Evolutionary conservation across 1,140 invertebrate species (phyloP).

Genomic region (Chrysoperla carnea): DNA sequence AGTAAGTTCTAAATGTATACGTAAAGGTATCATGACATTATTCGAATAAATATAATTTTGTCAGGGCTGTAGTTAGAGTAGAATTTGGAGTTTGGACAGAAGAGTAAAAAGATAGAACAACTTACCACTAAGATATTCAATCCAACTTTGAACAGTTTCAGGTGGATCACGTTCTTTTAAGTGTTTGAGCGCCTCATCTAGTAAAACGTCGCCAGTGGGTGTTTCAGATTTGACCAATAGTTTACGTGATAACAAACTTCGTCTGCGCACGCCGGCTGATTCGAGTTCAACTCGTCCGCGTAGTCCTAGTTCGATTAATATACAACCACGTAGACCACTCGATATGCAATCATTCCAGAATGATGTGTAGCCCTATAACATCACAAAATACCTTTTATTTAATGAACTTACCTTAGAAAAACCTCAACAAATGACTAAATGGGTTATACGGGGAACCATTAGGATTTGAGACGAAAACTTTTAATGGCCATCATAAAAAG

Average conservation of each 20-base stretch:
- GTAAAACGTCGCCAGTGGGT: constrained; percentile 90
- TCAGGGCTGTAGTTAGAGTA: too few relatives aligned
- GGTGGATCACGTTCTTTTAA: constrained; percentile 94
- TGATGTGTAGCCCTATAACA: constrained; percentile 75
- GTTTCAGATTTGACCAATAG: constrained; percentile 63
- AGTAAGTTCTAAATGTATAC: too few relatives aligned
- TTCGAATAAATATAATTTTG: too few relatives aligned
- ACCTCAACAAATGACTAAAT: too few relatives aligned
- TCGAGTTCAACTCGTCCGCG: constrained; percentile 91
- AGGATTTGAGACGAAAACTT: too few relatives aligned
- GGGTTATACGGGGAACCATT: too few relatives aligned
- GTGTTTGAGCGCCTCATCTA: constrained; percentile 98
- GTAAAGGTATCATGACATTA: too few relatives aligned
- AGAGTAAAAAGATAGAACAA: too few relatives aligned
- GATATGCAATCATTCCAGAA: constrained; percentile 99
- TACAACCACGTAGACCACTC: constrained; percentile 93
- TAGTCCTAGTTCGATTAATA: constrained; percentile 91
- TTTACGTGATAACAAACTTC: constrained; percentile 73
- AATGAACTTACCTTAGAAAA: too few relatives aligned
- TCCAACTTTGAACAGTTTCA: constrained; percentile 97
- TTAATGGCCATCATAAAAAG: too few relatives aligned
- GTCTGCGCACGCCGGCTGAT: constrained; percentile 87
- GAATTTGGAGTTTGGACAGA: too few relatives aligned
- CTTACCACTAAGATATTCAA: constrained; percentile 95
- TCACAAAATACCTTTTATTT: too few relatives aligned